A percentile compares a stretch with the other conserved stretches of the same genome.
phyloP scores from a whole-genome alignment of 2,797 vertebrate genomes.

The Brotula barbata region DNA sequence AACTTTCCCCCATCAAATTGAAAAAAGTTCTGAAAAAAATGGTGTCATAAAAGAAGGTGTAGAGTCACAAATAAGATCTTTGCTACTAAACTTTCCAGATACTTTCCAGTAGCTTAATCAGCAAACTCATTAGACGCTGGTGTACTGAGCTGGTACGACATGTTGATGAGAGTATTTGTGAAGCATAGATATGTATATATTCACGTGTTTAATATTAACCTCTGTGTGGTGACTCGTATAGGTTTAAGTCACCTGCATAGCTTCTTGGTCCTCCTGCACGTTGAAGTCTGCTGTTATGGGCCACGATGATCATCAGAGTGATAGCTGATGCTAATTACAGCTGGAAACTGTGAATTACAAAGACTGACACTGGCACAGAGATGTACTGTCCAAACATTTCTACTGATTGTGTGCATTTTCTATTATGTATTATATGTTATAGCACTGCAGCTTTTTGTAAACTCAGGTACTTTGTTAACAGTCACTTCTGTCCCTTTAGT shows the following conservation, averaged over 20 bases:
- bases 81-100: too few relatives aligned
- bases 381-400: conserved; percentile 43
- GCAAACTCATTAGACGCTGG: conserved; percentile 4
- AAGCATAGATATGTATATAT: conserved; percentile 1
- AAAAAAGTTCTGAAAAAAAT: too few relatives aligned
- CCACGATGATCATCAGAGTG: conserved; percentile 22
- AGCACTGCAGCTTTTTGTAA: conserved; percentile 58
- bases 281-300: conserved; percentile 22
- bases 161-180: conserved; percentile 23
- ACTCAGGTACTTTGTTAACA: conserved; percentile 73
- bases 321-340: conserved; percentile 22
- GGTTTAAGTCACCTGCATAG: conserved; percentile 20
- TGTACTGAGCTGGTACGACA: conserved; percentile 4
- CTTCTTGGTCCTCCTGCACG: conserved; percentile 46
- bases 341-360: conserved; percentile 65
- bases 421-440: conserved; percentile 51
- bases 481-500: conserved; percentile 26
- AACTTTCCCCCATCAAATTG: too few relatives aligned
- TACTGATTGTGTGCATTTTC: conserved; percentile 67
- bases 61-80: too few relatives aligned
- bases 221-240: conserved; percentile 41
- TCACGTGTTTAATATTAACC: conserved; percentile 30
- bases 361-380: conserved; percentile 44
- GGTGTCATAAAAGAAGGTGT: too few relatives aligned
- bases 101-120: too few relatives aligned